Percentiles rank a stretch among this genome's conserved stretches.
Conservation (phyloP, 2,888 invertebrate species). For the Dascillus cervinus region DNA sequence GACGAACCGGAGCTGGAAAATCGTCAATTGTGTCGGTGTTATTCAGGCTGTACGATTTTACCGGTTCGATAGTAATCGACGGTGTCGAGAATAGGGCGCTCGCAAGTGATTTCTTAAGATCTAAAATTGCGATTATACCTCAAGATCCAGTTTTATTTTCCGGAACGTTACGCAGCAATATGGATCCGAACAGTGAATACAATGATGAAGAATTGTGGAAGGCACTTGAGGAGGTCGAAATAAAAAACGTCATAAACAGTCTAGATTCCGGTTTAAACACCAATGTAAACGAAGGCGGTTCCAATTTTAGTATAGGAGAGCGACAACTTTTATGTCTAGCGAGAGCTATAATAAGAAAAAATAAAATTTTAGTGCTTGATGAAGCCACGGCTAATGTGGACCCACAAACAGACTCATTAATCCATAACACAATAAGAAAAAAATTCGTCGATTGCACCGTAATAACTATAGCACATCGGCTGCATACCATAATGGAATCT, state of each 20-base stretch:
- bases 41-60: slow-evolving; percentile 68
- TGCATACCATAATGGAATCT: slow-evolving; percentile 77
- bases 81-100: slow-evolving; percentile 59
- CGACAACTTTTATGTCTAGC: slow-evolving; percentile 62
- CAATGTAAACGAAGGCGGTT: slow-evolving; percentile 59
- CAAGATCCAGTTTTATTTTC: slow-evolving; percentile 82
- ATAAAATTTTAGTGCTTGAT: slow-evolving; percentile 38
- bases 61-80: slow-evolving; percentile 77
- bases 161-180: slow-evolving; percentile 76
- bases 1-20: slow-evolving; percentile 77
- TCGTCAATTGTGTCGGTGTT: slow-evolving; percentile 66
- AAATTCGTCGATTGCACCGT: slow-evolving; percentile 70
- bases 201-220: slow-evolving; percentile 72
- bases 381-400: slow-evolving; percentile 78
- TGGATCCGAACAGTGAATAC: slow-evolving; percentile 78
- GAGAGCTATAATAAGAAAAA: slow-evolving; percentile 47
- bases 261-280: slow-evolving; percentile 57
- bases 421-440: slow-evolving; percentile 63
- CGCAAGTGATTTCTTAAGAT: slow-evolving; percentile 66
- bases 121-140: slow-evolving; percentile 73
- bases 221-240: slow-evolving; percentile 69
- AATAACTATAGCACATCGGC: slow-evolving; percentile 71
- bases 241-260: slow-evolving; percentile 59
- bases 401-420: slow-evolving; percentile 63
- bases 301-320: slow-evolving; percentile 41